Percentiles rank a stretch among this genome's conserved stretches.
These are phyloP conservation scores for Bombus waltoni DNA, from an alignment of 1,140 invertebrate species.

Conservation along the genomic window DNA sequence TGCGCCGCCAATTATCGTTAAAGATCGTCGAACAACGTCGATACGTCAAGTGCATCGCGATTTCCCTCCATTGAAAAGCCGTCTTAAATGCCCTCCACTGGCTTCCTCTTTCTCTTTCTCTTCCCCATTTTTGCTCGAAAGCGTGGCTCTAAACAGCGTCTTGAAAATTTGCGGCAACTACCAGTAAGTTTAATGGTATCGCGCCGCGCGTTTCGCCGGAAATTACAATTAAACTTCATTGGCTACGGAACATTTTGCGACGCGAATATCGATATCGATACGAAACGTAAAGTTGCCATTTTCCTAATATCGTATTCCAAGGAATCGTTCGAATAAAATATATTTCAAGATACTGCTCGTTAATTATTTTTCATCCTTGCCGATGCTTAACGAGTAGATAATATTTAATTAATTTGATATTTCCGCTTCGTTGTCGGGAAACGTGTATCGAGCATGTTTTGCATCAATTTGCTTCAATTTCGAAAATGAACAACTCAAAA, in stretches of 20 bases:
- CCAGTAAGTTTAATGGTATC: slow-evolving; percentile 53
- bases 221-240: slow-evolving; percentile 51
- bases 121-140: background rate
- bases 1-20: slow-evolving; percentile 33
- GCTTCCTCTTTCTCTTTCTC: background rate
- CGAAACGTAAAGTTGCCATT: too few species aligned
- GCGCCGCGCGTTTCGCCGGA: slow-evolving; percentile 19
- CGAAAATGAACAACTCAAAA: too few species aligned
- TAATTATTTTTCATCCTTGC: too few species aligned
- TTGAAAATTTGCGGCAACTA: slow-evolving; percentile 61
- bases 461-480: too few species aligned
- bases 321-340: too few species aligned
- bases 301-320: too few species aligned
- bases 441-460: too few species aligned
- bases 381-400: too few species aligned
- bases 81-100: slow-evolving; percentile 26
- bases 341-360: too few species aligned
- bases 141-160: slow-evolving; percentile 30
- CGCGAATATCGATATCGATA: background rate
- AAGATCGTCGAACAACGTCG: slow-evolving; percentile 5
- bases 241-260: slow-evolving; percentile 6
- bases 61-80: slow-evolving; percentile 29
- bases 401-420: too few species aligned
- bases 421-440: too few species aligned
- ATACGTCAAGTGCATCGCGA: slow-evolving; percentile 23